These are phyloP conservation scores for Battus philenor DNA, from an alignment of 1,140 invertebrate species.

Conservation along the genomic window DNA sequence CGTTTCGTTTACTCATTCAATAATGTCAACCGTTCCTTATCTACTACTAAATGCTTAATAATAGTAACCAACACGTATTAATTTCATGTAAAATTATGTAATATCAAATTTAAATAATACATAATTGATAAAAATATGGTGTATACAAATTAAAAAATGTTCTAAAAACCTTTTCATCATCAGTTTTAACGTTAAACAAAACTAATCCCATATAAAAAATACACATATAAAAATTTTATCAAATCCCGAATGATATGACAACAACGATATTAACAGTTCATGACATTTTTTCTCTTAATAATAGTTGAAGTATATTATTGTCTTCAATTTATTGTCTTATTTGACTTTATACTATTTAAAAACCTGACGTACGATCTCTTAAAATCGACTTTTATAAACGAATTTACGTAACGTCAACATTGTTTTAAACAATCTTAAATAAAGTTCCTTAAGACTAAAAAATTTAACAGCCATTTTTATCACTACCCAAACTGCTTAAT, in stretches of 20 bases:
- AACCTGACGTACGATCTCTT: conserved; percentile 37
- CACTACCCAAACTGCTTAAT: conserved; percentile 35
- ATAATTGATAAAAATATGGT: background rate
- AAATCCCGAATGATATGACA: conserved; percentile 12
- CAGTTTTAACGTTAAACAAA: background rate
- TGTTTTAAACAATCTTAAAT: conserved; percentile 60
- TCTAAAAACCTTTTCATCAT: background rate
- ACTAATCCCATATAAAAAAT: conserved; percentile 1
- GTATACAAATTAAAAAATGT: background rate
- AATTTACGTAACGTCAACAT: conserved; percentile 54
- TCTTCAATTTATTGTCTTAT: conserved; percentile 38
- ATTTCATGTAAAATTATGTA: no score
- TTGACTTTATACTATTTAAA: conserved; percentile 36
- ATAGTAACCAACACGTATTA: no score
- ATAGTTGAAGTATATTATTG: conserved; percentile 5
- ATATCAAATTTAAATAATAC: background rate
- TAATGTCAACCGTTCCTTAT: no score
- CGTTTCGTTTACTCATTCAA: no score
- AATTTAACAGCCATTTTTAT: conserved; percentile 71
- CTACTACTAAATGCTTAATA: no score
- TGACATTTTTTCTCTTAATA: background rate
- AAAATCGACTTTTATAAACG: conserved; percentile 22
- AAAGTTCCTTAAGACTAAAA: conserved; percentile 48
- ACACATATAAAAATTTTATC: conserved; percentile 8
- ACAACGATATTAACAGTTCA: conserved; percentile 13